Conservation (phyloP, 2,113 vertebrate species). For the Lasiurus borealis region DNA sequence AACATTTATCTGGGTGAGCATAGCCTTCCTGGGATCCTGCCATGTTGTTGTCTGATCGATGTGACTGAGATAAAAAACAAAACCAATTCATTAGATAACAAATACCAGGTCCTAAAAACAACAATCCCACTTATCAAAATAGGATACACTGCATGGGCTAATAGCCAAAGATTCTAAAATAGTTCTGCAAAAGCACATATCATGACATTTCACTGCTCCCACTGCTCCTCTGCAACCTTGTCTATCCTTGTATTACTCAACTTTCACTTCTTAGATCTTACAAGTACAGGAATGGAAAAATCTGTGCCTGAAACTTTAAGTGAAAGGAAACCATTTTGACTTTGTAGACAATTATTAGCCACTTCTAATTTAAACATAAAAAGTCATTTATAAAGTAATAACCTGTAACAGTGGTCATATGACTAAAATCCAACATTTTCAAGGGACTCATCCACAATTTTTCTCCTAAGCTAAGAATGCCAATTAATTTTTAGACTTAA, state of each 20-base stretch:
- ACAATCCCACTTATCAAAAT: slow-evolving; percentile 8
- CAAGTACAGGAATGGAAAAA: slow-evolving; percentile 36
- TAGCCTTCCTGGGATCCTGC: slow-evolving; percentile 97
- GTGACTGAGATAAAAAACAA: slow-evolving; percentile 90
- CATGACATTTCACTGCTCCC: neutral
- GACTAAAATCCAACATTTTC: slow-evolving; percentile 29
- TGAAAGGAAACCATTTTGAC: neutral
- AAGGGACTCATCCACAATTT: neutral
- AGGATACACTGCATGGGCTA: neutral
- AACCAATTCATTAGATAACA: slow-evolving; percentile 68
- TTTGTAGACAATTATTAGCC: neutral
- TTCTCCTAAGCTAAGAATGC: slow-evolving; percentile 1
- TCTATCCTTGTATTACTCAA: neutral
- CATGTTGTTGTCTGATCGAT: slow-evolving; percentile 98
- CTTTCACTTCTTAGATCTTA: neutral
- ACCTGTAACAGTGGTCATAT: neutral
- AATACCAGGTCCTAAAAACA: slow-evolving; percentile 37
- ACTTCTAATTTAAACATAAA: slow-evolving; percentile 29
- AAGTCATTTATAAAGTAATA: neutral
- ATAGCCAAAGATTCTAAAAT: neutral
- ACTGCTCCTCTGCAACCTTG: neutral
- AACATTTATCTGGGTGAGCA: slow-evolving; percentile 95
- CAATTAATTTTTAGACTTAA: slow-evolving; percentile 17
- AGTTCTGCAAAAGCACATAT: neutral
- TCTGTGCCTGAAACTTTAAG: slow-evolving; percentile 56